Evolutionary conservation across 2,888 invertebrate species (phyloP), one percentile per base, ranked within the genome.

Genomic region (Liopterus haemorrhoidalis): DNA sequence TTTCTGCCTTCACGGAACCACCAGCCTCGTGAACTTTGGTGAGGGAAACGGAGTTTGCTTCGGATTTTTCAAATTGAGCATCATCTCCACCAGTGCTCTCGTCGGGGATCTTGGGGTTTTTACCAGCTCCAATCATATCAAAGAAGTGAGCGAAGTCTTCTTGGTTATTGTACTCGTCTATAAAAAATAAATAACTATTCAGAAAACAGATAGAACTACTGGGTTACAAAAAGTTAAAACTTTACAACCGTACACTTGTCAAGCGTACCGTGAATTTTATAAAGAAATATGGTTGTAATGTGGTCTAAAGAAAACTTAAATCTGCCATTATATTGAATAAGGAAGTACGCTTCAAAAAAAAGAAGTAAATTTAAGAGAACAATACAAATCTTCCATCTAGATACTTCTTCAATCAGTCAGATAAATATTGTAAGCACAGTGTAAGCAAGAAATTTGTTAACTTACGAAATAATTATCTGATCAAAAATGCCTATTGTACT

Each of bases 21-120:
- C 73, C 69, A 50, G 74, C 74, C 63, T 87, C 87, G 0, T 82
- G 79, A 0, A 88, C 79, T 54, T 81, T 79, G 46, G 82, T 82
- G 1, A 88, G 65, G 0, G 75, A 70, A 0, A 82, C 79, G 0
- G 73, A 66, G n/a, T 73, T 68, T 56, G 81, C 82, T 57, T 82
- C 79, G n/a, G 70, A 72, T 33, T 70, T 74, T 64, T 87, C 87
- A 55, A 85, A 87, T 1, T 74, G 69, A 66, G 76, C 75, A 60
- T 90, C 90, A 59, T 89, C 88, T 21, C 83, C 86, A 0, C 81
- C 82, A 0, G 76, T 74, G 0, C 77, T 75, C 33, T 83, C 85
- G 39, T 84, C 82, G 0, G 85, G 82, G 1, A 89, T 81, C 18
- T 77, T 70, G 48, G 71, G 72, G 27, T 73, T 71, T 5, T 76